phyloP scores from a whole-genome alignment of 2,113 vertebrate species.

The Potamarius usumacintae region DNA sequence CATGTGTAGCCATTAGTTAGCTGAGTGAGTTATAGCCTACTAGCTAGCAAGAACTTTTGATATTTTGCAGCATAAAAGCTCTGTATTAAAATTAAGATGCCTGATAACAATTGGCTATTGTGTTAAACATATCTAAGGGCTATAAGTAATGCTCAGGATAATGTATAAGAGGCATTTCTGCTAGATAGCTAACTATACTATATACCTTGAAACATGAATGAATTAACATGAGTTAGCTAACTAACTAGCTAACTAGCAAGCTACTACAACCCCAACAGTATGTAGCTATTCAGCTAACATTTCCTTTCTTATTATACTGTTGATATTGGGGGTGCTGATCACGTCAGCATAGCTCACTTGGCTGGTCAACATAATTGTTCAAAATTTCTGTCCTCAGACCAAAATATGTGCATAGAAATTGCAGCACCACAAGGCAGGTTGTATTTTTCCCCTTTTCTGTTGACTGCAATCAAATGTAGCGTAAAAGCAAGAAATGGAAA shows the following conservation, averaged over 20 bases:
- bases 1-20: not conserved
- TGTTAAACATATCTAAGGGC: not conserved
- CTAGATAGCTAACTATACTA: not conserved
- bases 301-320: not conserved
- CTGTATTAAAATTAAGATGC: not conserved
- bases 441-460: not conserved
- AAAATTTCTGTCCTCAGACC: not conserved
- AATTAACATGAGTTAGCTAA: not conserved
- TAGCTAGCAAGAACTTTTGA: not conserved
- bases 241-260: not conserved
- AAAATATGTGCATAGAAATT: not conserved
- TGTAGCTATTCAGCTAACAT: not conserved
- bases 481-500: not conserved
- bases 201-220: not conserved
- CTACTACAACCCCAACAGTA: not conserved
- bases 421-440: not conserved
- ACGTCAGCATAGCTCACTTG: not conserved
- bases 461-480: not conserved
- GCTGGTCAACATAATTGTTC: not conserved
- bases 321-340: not conserved
- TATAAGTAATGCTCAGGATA: not conserved
- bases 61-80: not conserved
- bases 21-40: not conserved
- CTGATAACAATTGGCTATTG: not conserved
- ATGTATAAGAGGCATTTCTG: not conserved